phyloP scores from a whole-genome alignment of 2,888 invertebrate genomes.

The Eilema caniola region DNA sequence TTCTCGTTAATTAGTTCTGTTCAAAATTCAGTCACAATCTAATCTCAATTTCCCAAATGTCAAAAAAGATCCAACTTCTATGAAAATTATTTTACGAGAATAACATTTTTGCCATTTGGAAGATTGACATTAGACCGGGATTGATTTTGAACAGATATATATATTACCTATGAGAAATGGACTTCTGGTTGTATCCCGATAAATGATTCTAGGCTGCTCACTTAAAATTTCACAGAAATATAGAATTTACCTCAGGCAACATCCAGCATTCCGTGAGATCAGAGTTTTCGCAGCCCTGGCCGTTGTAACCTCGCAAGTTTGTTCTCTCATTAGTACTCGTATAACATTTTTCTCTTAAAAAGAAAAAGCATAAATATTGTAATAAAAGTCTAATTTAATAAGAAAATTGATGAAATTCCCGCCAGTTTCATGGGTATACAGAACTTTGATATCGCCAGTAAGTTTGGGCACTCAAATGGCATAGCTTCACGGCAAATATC shows the following conservation, averaged over 20 bases:
- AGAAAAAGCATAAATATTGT: slow-evolving; percentile 23
- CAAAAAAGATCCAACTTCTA: too few relatives aligned
- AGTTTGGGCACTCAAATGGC: background rate
- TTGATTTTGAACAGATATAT: too few relatives aligned
- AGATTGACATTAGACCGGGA: too few relatives aligned
- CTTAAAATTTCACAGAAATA: background rate
- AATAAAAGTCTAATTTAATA: background rate
- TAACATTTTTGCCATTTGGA: too few relatives aligned
- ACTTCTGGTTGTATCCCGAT: too few relatives aligned
- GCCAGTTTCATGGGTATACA: background rate
- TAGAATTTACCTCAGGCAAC: slow-evolving; percentile 81
- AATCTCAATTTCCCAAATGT: too few relatives aligned
- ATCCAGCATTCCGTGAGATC: slow-evolving; percentile 88
- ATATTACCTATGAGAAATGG: too few relatives aligned
- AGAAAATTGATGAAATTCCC: background rate
- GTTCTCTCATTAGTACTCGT: slow-evolving; percentile 71
- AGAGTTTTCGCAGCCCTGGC: slow-evolving; percentile 75
- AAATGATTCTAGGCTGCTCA: too few relatives aligned
- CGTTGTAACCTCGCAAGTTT: slow-evolving; percentile 70
- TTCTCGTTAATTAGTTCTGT: too few relatives aligned
- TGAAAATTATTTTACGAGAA: too few relatives aligned
- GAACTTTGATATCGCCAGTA: background rate
- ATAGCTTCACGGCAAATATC: background rate
- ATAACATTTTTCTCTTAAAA: slow-evolving; percentile 80
- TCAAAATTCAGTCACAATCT: too few relatives aligned